These are phyloP conservation scores for Pristionchus mayeri DNA, from an alignment of 2,888 invertebrate genomes.

Conservation along the genomic window DNA sequence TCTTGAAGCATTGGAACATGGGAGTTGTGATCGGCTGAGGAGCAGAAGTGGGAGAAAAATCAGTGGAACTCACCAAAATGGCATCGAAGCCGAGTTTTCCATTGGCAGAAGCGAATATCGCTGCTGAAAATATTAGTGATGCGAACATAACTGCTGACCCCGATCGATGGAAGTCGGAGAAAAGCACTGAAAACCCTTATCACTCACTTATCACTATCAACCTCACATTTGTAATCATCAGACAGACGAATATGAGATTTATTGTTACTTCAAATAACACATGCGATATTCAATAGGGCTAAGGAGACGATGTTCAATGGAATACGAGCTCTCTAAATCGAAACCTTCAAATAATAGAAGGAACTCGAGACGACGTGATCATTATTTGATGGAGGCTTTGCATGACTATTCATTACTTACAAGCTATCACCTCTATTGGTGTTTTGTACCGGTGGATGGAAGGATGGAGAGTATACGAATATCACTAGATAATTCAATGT, in stretches of 20 bases:
- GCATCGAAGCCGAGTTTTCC: conserved; percentile 4
- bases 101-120: conserved; percentile 4
- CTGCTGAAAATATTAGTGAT: neutral
- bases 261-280: neutral
- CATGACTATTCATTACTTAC: conserved; percentile 6
- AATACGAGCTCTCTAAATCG: neutral
- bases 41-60: neutral
- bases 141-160: neutral
- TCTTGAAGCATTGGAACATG: neutral
- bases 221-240: neutral
- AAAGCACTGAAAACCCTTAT: neutral
- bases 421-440: conserved; percentile 10
- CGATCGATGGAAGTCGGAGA: neutral
- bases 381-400: neutral
- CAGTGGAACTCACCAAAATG: neutral
- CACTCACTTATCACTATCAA: neutral
- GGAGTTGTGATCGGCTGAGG: neutral
- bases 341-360: neutral
- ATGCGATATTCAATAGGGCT: neutral
- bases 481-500: neutral
- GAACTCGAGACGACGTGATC: neutral
- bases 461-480: neutral
- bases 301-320: neutral
- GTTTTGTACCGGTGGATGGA: conserved; percentile 9
- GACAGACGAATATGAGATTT: neutral